Base-by-base conservation (phyloP, 2,888 invertebrate genomes). In the Clivina fossor region DNA sequence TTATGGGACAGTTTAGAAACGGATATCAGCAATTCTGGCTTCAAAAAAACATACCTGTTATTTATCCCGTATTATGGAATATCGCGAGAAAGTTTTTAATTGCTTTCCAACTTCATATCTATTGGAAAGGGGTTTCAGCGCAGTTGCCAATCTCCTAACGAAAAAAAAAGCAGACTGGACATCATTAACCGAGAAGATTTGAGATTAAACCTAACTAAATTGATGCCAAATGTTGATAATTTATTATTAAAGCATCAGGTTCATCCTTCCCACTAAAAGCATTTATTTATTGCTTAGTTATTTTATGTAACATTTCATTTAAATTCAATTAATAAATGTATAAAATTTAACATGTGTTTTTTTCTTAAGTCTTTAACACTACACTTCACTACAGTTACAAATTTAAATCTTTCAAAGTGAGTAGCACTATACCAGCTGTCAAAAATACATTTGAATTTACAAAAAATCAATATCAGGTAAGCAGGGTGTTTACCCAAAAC, bases 1-100 rank as follows among this genome's bases (percentile, higher is more conserved):
- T 63, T 53, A 64, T 62, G 60, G 53, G 62, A 7, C 60, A 64
- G 54, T 64, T 64, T 48, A 63, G 49, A 62, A 60, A 60, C 19
- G 61, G 61, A 50, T 64, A 64, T 60, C 60, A 63, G 58, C 58
- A 61, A 53, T 63, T 65, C 49, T 61, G 62, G 60, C 50, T 65
- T 56, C 56, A 65, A 56, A 57, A 58, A 51, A 37, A 63, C 47
- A 22, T 41, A 41, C 49, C 63, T 49, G 55, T 60, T 59, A 48
- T 51, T 50, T 60, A 63, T 61, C 61, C 60, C 37, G 61, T 43
- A 62, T 60, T 62, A 57, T 62, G 63, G 62, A 58, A 30, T 59
- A 63, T 61, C 24, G 59, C 57, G 43, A 59, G 49, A 49, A 62
- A 61, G 56, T 56, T 63, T 60, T 62, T 63, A 28, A 62, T 62